Base-by-base conservation (phyloP, 2,888 invertebrate genomes). In the Mellilla xanthometata region DNA sequence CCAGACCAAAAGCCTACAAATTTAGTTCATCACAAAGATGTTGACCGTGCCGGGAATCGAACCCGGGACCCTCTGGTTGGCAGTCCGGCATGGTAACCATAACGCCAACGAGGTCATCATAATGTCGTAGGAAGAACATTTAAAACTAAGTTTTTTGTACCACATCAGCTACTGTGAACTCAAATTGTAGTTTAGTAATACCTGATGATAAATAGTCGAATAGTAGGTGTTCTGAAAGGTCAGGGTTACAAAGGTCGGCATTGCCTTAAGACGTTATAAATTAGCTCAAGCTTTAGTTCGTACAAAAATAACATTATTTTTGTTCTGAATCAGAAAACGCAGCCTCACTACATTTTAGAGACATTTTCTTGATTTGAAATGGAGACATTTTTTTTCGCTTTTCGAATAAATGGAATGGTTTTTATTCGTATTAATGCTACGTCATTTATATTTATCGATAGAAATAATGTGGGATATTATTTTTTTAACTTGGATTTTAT, bases 161-260 rank as follows among this genome's bases (percentile, higher is more conserved):
- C n/a, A 19, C 15, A 3, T 19, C 6, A 1, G 6, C 15, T 19
- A 19, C 15, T 19, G 15, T 1, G 6, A 19, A 19, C 3, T 5
- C 15, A 5, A 19, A 5, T 5, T 24, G 33, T 27, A 46, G n/a
- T 5, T 19, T 8, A 13, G 60, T 74, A 74, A 74, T 71, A 52
- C 75, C 60, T 50, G 50, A 65, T 71, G 74, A 74, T 71, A 73
- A 74, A 74, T 74, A 53, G 73, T 56, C 63, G 47, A 42, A 50
- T 41, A 49, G 52, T 36, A 56, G 41, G 40, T 54, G 51, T 54
- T 56, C 55, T 52, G 55, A 62, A 66, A 63, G 64, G 62, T 62
- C 62, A 60, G 52, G 58, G 45, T 28, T 61, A 57, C 53, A 45
- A 56, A 59, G 65, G 61, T 54, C 54, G 51, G 46, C 30, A 36